These are phyloP conservation scores for Australoheros scitulus DNA, from an alignment of 2,113 vertebrate species.

Conservation along the genomic window DNA sequence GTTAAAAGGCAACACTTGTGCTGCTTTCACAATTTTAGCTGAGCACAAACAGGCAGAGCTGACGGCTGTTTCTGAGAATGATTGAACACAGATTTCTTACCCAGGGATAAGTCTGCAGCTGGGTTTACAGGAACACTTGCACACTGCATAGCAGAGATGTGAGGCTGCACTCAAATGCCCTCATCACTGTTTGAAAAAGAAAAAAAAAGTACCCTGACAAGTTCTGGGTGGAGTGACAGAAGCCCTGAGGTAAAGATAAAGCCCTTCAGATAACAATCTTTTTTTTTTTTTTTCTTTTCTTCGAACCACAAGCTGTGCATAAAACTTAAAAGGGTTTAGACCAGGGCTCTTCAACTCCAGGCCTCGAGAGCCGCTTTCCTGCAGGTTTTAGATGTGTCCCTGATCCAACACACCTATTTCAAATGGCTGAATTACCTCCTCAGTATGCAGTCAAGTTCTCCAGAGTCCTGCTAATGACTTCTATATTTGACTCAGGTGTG, in stretches of 20 bases:
- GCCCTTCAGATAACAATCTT: slow-evolving; percentile 29
- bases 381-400: too few species aligned
- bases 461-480: too few species aligned
- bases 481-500: too few species aligned
- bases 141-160: slow-evolving; percentile 35
- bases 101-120: slow-evolving; percentile 4
- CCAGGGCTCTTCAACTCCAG: too few species aligned
- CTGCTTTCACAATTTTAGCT: slow-evolving; percentile 31
- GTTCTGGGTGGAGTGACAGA: slow-evolving; percentile 50
- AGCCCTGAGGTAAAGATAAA: slow-evolving; percentile 43
- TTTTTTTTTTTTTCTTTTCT: neutral
- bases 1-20: slow-evolving; percentile 14
- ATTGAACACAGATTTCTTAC: slow-evolving; percentile 44
- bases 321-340: neutral
- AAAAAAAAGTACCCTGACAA: slow-evolving; percentile 49
- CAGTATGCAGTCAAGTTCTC: too few species aligned
- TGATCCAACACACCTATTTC: too few species aligned
- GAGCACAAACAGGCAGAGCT: slow-evolving; percentile 16
- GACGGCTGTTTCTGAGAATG: slow-evolving; percentile 28
- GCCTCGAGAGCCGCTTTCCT: too few species aligned
- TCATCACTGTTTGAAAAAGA: neutral
- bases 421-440: too few species aligned
- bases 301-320: slow-evolving; percentile 1
- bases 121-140: slow-evolving; percentile 7
- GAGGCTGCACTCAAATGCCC: slow-evolving; percentile 2